Conservation (phyloP, 2,888 invertebrate genomes). For the Prosopocoilus inquinatus region DNA sequence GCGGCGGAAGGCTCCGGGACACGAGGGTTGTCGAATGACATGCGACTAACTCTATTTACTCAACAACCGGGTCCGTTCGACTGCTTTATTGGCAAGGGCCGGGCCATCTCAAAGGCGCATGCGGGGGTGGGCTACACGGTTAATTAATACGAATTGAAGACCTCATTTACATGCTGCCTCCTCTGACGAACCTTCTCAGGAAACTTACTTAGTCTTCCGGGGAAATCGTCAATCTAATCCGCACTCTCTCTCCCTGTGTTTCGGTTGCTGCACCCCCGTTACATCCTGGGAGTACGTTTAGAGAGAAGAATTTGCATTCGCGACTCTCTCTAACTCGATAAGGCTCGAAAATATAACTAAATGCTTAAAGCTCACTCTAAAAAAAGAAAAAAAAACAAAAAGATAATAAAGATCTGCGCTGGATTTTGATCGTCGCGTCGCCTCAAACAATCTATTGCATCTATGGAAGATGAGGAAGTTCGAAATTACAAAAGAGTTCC, state of each 20-base stretch:
- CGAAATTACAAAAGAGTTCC: too few relatives aligned
- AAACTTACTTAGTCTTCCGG: slow-evolving; percentile 20
- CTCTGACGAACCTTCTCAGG: slow-evolving; percentile 31
- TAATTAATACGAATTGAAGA: slow-evolving; percentile 47
- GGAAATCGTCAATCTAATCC: slow-evolving; percentile 19
- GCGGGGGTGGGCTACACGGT: slow-evolving; percentile 39
- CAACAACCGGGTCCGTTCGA: slow-evolving; percentile 37
- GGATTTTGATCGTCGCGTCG: too few relatives aligned
- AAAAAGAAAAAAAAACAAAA: too few relatives aligned
- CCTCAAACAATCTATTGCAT: too few relatives aligned
- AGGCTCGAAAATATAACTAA: too few relatives aligned
- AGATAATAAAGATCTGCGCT: too few relatives aligned
- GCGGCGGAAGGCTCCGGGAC: slow-evolving; percentile 21
- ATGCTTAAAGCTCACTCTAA: too few relatives aligned
- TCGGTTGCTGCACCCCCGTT: too few relatives aligned
- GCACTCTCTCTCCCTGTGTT: slow-evolving; percentile 8
- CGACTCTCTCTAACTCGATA: too few relatives aligned
- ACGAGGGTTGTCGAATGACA: slow-evolving; percentile 39
- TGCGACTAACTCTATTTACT: slow-evolving; percentile 46
- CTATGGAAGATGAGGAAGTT: too few relatives aligned
- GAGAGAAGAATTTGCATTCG: too few relatives aligned
- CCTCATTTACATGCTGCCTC: slow-evolving; percentile 42
- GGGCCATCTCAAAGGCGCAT: slow-evolving; percentile 38
- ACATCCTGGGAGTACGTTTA: too few relatives aligned
- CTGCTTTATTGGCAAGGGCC: slow-evolving; percentile 43